These are phyloP conservation scores for Lymantria monacha DNA, from an alignment of 2,888 invertebrate species.

Conservation along the genomic window DNA sequence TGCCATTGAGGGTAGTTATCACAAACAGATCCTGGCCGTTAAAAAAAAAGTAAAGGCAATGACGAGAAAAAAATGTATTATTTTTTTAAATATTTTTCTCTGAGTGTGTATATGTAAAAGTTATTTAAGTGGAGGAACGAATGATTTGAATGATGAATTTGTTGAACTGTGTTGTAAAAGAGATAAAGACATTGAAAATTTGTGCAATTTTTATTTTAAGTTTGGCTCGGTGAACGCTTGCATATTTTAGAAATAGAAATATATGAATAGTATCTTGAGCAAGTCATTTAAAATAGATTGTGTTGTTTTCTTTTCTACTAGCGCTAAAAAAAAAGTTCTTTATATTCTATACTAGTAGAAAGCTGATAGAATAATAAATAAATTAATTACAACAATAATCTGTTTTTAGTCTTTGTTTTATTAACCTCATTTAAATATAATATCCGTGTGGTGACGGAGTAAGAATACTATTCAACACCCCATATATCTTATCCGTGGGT, in stretches of 20 bases:
- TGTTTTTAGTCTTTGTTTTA: background rate
- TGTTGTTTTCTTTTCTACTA: conserved; percentile 5
- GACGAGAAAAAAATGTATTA: conserved; percentile 50
- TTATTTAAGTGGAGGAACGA: conserved; percentile 33
- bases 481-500: no score
- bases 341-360: conserved; percentile 4
- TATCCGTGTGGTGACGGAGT: no score
- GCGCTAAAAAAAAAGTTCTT: background rate
- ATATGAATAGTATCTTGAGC: conserved; percentile 1
- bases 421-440: no score
- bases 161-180: background rate
- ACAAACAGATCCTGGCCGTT: conserved; percentile 17
- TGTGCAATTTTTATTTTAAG: background rate
- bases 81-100: conserved; percentile 38
- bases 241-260: background rate
- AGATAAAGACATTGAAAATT: background rate
- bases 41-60: conserved; percentile 48
- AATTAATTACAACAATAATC: background rate
- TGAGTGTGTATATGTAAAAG: conserved; percentile 26
- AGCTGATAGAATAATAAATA: conserved; percentile 5
- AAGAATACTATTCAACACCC: no score
- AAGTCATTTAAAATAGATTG: conserved; percentile 3
- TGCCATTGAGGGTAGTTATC: conserved; percentile 18
- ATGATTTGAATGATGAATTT: background rate
- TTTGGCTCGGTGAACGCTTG: background rate